Conservation (phyloP, 2,888 invertebrate genomes). For the Xanthia icteritia region DNA sequence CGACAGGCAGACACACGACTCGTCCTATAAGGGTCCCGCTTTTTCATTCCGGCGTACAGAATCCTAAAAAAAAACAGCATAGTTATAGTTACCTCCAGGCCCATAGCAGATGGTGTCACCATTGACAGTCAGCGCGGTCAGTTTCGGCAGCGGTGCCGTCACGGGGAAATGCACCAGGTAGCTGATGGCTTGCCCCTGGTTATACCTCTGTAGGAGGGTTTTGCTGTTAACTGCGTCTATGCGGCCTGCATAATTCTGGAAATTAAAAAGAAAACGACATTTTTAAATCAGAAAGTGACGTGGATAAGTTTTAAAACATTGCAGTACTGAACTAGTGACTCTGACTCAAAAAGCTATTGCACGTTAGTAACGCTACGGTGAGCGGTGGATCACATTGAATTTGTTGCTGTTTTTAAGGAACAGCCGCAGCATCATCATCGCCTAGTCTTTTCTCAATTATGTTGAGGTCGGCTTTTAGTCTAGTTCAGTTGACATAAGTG, state of each 20-base stretch:
- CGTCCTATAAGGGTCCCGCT: no score
- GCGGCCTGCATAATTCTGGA: conserved; percentile 91
- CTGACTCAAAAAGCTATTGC: background rate
- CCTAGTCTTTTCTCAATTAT: background rate
- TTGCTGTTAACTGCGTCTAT: conserved; percentile 86
- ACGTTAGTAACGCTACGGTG: background rate
- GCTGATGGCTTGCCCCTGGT: conserved; percentile 73
- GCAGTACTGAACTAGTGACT: background rate
- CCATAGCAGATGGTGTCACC: conserved; percentile 90
- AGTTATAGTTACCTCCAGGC: conserved; percentile 84
- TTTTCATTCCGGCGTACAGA: no score
- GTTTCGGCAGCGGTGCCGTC: conserved; percentile 88
- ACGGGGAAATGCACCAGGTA: conserved; percentile 92
- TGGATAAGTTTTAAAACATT: background rate
- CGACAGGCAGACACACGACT: no score
- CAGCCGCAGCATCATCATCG: background rate
- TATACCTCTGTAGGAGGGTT: conserved; percentile 75
- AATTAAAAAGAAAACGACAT: conserved; percentile 40
- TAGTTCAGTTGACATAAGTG: background rate
- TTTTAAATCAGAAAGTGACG: background rate
- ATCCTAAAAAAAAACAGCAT: background rate
- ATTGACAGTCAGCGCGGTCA: conserved; percentile 90
- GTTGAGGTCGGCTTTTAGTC: background rate
- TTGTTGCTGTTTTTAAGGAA: background rate
- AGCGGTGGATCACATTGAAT: no score